Evolutionary conservation across 2,113 vertebrate genomes (phyloP).

Genomic region (Oplegnathus fasciatus): DNA sequence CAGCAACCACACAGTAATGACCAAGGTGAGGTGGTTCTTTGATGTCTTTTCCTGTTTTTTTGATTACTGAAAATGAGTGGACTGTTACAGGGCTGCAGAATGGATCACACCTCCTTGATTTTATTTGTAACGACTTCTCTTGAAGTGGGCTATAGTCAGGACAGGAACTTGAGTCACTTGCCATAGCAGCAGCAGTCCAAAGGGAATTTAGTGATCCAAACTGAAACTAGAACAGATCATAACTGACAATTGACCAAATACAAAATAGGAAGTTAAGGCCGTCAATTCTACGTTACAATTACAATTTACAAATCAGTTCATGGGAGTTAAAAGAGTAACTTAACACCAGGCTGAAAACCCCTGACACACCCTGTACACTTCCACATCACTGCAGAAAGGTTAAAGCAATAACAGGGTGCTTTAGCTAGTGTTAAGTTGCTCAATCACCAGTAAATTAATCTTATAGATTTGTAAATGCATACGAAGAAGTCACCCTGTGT

Average conservation of each 20-base stretch:
- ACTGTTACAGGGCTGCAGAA: neutral
- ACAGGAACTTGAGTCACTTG: neutral
- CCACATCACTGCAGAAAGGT: neutral
- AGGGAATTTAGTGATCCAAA: neutral
- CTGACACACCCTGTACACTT: neutral
- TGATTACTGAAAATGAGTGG: neutral
- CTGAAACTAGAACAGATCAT: neutral
- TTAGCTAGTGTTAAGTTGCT: neutral
- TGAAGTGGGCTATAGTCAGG: neutral
- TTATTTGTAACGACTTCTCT: neutral
- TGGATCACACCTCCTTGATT: too few species aligned
- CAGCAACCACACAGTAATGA: constrained; percentile 83
- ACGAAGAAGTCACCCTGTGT: neutral
- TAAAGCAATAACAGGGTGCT: neutral
- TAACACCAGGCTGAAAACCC: neutral
- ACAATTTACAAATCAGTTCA: neutral
- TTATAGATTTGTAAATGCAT: neutral
- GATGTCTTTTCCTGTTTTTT: neutral
- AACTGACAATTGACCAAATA: neutral
- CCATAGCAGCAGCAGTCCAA: neutral
- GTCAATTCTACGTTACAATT: too few species aligned
- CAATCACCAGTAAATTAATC: neutral
- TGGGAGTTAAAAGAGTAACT: neutral
- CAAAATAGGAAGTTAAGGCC: neutral
- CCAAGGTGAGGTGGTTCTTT: constrained; percentile 85